These are phyloP conservation scores for Melanaphis sacchari DNA, from an alignment of 1,140 invertebrate genomes.

Conservation along the genomic window DNA sequence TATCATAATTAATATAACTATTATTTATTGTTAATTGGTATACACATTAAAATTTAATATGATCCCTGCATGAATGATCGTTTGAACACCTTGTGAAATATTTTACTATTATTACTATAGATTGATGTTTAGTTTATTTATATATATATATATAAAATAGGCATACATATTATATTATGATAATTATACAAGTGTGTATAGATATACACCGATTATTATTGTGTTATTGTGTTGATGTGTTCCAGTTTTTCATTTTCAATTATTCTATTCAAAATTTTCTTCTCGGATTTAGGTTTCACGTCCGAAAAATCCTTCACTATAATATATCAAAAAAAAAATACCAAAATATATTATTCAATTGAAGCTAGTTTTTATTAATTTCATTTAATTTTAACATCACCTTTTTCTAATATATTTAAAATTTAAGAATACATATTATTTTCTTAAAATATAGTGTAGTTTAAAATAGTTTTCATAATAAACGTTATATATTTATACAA, in stretches of 20 bases:
- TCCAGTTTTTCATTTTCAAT: not conserved
- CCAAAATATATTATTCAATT: not conserved
- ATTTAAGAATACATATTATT: not conserved
- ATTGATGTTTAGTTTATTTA: no score
- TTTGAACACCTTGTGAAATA: no score
- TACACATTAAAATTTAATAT: not conserved
- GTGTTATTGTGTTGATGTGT: no score
- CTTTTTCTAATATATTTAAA: not conserved
- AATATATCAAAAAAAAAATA: not conserved
- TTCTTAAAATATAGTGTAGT: not conserved
- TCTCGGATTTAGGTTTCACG: not conserved
- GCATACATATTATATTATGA: no score
- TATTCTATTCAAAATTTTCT: not conserved
- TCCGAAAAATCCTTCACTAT: not conserved
- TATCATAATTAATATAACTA: not conserved
- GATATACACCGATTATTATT: no score
- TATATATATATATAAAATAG: no score
- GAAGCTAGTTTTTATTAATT: not conserved
- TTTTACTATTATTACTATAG: no score
- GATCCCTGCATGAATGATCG: not conserved
- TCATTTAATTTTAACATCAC: not conserved
- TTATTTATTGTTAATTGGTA: not conserved
- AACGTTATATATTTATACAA: not conserved
- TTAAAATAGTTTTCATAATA: not conserved
- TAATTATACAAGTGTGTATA: no score